A percentile compares a stretch with the other conserved stretches of the same genome.
Conservation (phyloP, 2,797 vertebrate genomes). For the Fistularia tabacaria region DNA sequence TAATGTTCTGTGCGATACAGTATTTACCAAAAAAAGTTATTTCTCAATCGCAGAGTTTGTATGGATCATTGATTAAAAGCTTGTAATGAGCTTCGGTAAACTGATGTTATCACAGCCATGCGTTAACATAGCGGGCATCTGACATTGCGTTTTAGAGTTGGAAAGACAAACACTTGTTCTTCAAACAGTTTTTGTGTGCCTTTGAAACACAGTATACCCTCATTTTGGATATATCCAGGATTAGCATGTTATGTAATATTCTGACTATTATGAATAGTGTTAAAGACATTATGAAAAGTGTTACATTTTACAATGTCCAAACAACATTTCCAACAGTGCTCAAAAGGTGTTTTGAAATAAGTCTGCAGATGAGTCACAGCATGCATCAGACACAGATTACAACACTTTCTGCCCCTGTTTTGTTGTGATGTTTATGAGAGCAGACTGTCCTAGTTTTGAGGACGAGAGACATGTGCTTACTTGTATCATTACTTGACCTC, state of each 20-base stretch:
- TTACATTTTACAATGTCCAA: no score
- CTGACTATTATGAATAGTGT: not conserved
- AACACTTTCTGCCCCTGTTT: slow-evolving; percentile 22
- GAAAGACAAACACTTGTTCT: no score
- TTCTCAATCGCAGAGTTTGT: no score
- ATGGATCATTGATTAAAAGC: no score
- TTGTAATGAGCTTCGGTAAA: no score
- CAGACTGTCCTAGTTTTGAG: slow-evolving; percentile 45
- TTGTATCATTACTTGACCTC: slow-evolving; percentile 43
- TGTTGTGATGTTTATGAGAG: slow-evolving; percentile 46
- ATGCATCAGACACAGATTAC: slow-evolving; percentile 37
- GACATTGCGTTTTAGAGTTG: no score
- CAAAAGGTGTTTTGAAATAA: slow-evolving; percentile 27
- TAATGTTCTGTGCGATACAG: no score
- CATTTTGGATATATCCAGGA: not conserved
- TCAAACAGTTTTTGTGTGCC: no score
- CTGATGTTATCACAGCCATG: no score
- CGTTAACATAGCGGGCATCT: no score
- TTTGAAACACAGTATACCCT: not conserved
- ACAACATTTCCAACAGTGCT: slow-evolving; percentile 13
- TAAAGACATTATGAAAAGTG: no score
- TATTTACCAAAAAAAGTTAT: no score
- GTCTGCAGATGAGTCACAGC: slow-evolving; percentile 43
- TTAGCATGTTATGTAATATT: slow-evolving; percentile 3
- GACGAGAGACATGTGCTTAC: slow-evolving; percentile 38